Conservation (phyloP, 2,113 vertebrate species). For the Diphyllodes magnificus region DNA sequence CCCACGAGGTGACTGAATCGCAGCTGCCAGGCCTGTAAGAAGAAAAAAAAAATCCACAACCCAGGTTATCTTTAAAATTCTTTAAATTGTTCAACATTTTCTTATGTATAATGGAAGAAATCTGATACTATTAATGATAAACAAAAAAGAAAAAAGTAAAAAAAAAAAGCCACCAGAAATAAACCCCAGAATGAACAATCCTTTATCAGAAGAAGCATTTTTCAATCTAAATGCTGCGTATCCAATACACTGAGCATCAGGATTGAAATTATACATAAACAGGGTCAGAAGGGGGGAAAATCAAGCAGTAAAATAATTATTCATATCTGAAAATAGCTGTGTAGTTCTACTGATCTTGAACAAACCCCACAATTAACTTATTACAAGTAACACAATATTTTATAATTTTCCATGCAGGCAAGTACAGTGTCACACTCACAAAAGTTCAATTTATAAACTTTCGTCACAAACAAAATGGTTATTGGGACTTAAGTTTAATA, state of each 20-base stretch:
- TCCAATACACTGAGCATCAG: background rate
- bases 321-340: background rate
- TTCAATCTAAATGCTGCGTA: background rate
- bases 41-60: background rate
- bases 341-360: background rate
- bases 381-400: background rate
- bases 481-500: background rate
- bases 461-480: background rate
- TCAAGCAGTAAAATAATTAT: background rate
- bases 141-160: background rate
- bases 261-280: background rate
- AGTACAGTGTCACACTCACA: background rate
- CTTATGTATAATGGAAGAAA: background rate
- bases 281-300: background rate
- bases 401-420: background rate
- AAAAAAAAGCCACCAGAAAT: background rate
- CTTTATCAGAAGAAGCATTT: background rate
- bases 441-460: background rate
- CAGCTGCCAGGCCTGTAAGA: constrained; percentile 91
- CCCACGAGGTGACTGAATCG: constrained; percentile 95
- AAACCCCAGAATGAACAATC: background rate
- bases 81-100: background rate
- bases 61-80: background rate
- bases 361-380: background rate
- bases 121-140: background rate